Evolutionary conservation across 2,888 invertebrate genomes (phyloP).

Genomic region (Ganaspis brasiliensis): DNA sequence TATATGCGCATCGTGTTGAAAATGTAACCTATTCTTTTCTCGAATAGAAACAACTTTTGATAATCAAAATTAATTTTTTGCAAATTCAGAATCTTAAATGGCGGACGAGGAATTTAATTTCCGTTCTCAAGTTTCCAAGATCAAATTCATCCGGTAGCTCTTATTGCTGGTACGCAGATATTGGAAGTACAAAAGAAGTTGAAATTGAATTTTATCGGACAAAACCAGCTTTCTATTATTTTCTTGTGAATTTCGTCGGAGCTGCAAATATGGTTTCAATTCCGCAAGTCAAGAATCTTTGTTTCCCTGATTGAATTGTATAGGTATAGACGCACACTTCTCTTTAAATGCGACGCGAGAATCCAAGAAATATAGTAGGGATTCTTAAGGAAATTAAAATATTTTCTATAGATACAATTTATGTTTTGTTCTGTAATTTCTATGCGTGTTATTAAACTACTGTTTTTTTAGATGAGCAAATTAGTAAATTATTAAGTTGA

Average conservation of each 20-base stretch:
- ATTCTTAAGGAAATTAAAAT: slow-evolving; percentile 13
- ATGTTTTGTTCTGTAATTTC: background rate
- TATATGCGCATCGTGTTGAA: too few species aligned
- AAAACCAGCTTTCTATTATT: slow-evolving; percentile 41
- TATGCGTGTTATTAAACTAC: too few species aligned
- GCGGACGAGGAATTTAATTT: slow-evolving; percentile 37
- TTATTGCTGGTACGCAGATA: slow-evolving; percentile 41
- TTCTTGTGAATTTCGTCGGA: slow-evolving; percentile 27
- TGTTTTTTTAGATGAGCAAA: too few species aligned
- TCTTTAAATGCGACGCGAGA: background rate
- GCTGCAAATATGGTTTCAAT: slow-evolving; percentile 20
- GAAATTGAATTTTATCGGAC: slow-evolving; percentile 43
- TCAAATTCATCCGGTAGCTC: slow-evolving; percentile 40
- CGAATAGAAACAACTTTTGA: too few species aligned
- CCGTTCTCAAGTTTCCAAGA: slow-evolving; percentile 39
- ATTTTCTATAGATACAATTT: background rate
- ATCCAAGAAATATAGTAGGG: background rate
- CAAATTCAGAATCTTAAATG: background rate
- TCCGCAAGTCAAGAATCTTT: slow-evolving; percentile 26
- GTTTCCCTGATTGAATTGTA: slow-evolving; percentile 38
- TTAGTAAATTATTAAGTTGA: too few species aligned
- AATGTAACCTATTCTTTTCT: too few species aligned
- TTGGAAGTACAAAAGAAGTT: slow-evolving; percentile 42
- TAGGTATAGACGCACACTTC: too few species aligned
- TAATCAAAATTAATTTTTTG: background rate